Evolutionary conservation across 1,140 invertebrate genomes (phyloP).

Genomic region (Drosophila suzukii): DNA sequence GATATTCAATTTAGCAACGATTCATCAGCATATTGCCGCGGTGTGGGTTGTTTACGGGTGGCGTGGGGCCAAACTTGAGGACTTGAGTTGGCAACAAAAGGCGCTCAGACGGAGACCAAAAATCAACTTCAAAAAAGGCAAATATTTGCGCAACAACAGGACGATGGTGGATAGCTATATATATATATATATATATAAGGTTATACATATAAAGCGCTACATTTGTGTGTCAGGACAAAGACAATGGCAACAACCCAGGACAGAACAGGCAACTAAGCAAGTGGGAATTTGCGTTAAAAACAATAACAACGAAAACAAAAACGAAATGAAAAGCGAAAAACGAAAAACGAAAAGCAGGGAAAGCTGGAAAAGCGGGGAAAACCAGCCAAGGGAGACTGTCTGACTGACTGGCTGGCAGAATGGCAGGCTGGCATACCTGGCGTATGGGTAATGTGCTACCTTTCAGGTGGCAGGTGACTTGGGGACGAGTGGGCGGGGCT

Average conservation of each 20-base stretch:
- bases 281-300: constrained; percentile 80
- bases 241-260: constrained; percentile 56
- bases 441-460: constrained; percentile 66
- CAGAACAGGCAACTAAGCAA: constrained; percentile 69
- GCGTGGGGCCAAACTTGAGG: background rate
- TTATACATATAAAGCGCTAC: constrained; percentile 13
- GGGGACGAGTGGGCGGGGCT: background rate
- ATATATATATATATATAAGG: constrained; percentile 3
- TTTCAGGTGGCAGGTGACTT: constrained; percentile 8
- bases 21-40: constrained; percentile 66
- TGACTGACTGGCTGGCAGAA: constrained; percentile 47
- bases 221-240: constrained; percentile 53
- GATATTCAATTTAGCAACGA: constrained; percentile 77
- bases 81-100: constrained; percentile 75
- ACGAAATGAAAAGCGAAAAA: constrained; percentile 24
- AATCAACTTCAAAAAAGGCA: constrained; percentile 81
- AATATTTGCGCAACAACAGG: constrained; percentile 75
- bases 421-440: constrained; percentile 39
- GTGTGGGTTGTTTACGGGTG: background rate
- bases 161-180: constrained; percentile 9
- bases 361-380: constrained; percentile 8
- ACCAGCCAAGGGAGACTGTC: constrained; percentile 34
- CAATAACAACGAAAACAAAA: constrained; percentile 69
- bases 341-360: constrained; percentile 11
- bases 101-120: constrained; percentile 72